Evolutionary conservation across 37 sponge, comb jelly and placozoan genomes (phyloP).

Genomic region (Amphimedon queenslandica): DNA sequence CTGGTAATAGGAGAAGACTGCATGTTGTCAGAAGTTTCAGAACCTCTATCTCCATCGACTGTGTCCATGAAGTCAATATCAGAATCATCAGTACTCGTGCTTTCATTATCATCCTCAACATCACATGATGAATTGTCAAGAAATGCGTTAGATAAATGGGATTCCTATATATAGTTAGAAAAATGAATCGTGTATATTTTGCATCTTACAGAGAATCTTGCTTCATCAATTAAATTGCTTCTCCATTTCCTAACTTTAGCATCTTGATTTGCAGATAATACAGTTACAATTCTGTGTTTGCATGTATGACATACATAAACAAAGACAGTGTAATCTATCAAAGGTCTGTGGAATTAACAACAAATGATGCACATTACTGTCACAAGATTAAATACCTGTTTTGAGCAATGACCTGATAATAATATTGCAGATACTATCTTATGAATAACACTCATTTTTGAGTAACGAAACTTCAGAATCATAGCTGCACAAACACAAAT

Average conservation of each 20-base stretch:
- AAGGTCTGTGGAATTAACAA: background rate
- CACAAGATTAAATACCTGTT: conserved; percentile 12
- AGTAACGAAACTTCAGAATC: background rate
- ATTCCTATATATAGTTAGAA: background rate
- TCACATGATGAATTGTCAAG: too few relatives aligned
- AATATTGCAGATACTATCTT: conserved; percentile 9
- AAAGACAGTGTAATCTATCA: background rate
- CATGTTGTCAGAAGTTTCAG: too few relatives aligned
- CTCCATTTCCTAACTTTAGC: background rate
- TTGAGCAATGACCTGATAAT: conserved; percentile 12
- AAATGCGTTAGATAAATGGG: too few relatives aligned
- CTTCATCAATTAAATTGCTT: background rate
- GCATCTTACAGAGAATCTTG: background rate
- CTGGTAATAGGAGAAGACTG: too few relatives aligned
- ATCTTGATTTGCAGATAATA: background rate
- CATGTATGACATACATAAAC: background rate
- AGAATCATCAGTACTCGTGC: too few relatives aligned
- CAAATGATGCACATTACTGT: background rate
- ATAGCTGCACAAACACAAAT: conserved; percentile 16
- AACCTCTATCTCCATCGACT: too few relatives aligned
- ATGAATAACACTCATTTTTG: conserved; percentile 16
- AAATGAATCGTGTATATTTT: background rate
- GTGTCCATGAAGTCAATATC: too few relatives aligned
- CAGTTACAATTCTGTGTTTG: background rate
- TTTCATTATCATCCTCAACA: too few relatives aligned